Evolutionary conservation across 2,797 vertebrate species (phyloP).

Genomic region (Coccyzus lansbergi): DNA sequence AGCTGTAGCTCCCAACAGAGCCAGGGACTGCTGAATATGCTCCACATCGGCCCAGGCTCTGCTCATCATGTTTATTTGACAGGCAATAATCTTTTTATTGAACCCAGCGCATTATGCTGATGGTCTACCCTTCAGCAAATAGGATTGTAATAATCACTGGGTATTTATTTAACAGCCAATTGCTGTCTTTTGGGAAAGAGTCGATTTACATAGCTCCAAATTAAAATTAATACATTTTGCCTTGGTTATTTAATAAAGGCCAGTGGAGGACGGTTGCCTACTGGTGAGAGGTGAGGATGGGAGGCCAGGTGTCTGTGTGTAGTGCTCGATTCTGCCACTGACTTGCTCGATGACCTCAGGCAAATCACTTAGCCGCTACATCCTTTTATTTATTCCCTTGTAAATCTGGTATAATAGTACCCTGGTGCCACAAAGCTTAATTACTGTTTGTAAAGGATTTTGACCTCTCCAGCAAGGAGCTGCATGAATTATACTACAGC

Average conservation of each 20-base stretch:
- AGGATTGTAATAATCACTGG: constrained; percentile 48
- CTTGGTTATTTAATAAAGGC: constrained; percentile 54
- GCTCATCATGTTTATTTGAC: constrained; percentile 59
- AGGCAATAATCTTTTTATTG: constrained; percentile 62
- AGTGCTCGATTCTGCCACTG: not conserved
- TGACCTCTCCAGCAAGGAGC: not conserved
- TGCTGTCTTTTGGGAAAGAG: constrained; percentile 58
- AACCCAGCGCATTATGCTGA: constrained; percentile 41
- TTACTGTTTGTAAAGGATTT: not conserved
- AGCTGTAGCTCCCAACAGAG: not conserved
- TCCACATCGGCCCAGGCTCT: not conserved
- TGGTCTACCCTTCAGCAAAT: constrained; percentile 53
- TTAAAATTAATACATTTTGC: constrained; percentile 56
- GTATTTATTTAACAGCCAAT: constrained; percentile 60
- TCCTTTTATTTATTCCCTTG: constrained; percentile 21
- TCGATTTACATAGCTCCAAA: constrained; percentile 50
- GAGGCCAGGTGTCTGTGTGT: not conserved
- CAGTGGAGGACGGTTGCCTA: not conserved
- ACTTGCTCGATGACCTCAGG: constrained; percentile 23
- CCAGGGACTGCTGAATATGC: not conserved
- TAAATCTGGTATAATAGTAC: constrained; percentile 11
- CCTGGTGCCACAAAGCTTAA: not conserved
- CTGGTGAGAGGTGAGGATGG: not conserved
- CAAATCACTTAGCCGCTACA: not conserved
- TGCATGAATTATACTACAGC: not conserved